Percentiles rank a stretch among this genome's conserved stretches.
These are phyloP conservation scores for roundworm (Caenorhabditis elegans) DNA, from an alignment of 1,140 invertebrate species.

Conservation along the genomic window DNA sequence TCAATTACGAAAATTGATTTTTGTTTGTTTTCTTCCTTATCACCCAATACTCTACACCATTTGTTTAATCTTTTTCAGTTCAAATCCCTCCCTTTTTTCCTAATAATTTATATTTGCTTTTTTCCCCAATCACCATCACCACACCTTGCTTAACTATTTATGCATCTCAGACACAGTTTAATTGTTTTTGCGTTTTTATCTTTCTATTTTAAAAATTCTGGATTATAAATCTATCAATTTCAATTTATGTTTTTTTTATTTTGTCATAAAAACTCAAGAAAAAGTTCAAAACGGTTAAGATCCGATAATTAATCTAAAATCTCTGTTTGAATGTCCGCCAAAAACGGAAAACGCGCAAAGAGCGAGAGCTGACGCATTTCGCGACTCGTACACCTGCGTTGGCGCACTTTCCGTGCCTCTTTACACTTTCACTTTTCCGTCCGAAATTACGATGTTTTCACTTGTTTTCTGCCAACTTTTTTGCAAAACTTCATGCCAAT, in stretches of 20 bases:
- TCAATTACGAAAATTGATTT: no score
- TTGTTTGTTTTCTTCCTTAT: no score
- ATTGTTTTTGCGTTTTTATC: not conserved
- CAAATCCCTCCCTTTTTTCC: not conserved
- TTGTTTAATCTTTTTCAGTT: not conserved
- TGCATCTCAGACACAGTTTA: not conserved
- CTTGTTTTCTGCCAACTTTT: not conserved
- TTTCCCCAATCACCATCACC: not conserved
- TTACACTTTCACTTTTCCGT: slow-evolving; percentile 5
- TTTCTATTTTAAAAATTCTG: not conserved
- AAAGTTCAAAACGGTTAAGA: no score
- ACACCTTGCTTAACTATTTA: not conserved
- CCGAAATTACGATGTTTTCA: slow-evolving; percentile 11
- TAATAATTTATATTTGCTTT: slow-evolving; percentile 4
- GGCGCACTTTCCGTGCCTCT: not conserved
- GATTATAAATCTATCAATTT: slow-evolving; percentile 6
- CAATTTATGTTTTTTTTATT: no score
- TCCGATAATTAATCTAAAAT: no score
- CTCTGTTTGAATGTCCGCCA: not conserved
- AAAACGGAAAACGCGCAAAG: not conserved
- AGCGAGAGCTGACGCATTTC: not conserved
- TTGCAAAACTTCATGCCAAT: not conserved
- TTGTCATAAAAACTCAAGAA: no score
- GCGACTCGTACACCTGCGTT: not conserved
- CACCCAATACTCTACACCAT: no score